Percentiles rank a stretch among this genome's conserved stretches.
These are phyloP conservation scores for Isurus oxyrinchus DNA, from an alignment of 2,113 vertebrate species.

Conservation along the genomic window DNA sequence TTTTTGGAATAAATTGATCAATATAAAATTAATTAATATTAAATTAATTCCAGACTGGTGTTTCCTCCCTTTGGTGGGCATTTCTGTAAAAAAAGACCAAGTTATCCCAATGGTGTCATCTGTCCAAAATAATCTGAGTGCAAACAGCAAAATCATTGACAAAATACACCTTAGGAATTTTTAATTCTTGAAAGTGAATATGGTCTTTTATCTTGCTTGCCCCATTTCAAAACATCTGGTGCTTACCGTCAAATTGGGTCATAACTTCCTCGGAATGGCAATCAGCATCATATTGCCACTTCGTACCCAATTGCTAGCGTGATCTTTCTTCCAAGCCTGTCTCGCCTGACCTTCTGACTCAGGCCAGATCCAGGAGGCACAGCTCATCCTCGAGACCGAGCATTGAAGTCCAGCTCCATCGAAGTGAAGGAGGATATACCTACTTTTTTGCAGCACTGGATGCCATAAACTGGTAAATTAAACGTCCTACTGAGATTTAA, in stretches of 20 bases:
- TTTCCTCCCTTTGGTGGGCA: neutral
- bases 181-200: neutral
- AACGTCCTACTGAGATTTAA: no score
- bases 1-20: neutral
- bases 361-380: no score
- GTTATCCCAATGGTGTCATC: neutral
- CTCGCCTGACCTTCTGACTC: no score
- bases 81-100: neutral
- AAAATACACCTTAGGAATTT: neutral
- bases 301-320: no score
- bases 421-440: no score
- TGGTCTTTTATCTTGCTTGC: neutral
- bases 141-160: neutral
- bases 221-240: neutral
- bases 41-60: neutral
- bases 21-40: neutral
- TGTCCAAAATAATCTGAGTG: neutral
- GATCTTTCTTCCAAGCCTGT: no score
- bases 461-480: no score
- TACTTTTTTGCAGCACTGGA: no score
- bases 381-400: no score
- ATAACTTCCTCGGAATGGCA: no score
- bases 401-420: no score
- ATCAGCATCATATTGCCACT: no score
- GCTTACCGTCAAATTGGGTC: neutral